phyloP scores from a whole-genome alignment of 2,888 invertebrate genomes.

The Drosophila cracens region DNA sequence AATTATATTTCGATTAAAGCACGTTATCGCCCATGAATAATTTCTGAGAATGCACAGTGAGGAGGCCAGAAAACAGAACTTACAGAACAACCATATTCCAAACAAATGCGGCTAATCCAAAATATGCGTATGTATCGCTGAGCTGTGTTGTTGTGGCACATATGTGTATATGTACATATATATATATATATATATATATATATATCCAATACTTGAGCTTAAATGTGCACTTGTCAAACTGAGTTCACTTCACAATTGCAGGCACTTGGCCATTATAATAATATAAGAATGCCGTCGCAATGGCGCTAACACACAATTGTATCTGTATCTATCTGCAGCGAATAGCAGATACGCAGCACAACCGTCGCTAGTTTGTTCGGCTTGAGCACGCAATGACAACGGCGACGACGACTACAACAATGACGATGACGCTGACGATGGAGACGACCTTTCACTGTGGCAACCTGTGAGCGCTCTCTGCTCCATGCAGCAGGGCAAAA shows the following conservation, averaged over 20 bases:
- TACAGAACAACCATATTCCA: constrained; percentile 83
- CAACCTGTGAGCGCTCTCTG: constrained; percentile 71
- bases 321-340: constrained; percentile 39
- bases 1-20: constrained; percentile 16
- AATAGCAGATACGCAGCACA: constrained; percentile 14
- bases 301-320: constrained; percentile 25
- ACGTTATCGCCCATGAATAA: constrained; percentile 31
- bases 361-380: constrained; percentile 56
- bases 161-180: background rate
- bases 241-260: constrained; percentile 42
- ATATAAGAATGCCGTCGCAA: constrained; percentile 34
- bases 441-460: constrained; percentile 74
- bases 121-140: constrained; percentile 3
- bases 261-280: constrained; percentile 49
- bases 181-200: background rate
- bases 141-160: background rate
- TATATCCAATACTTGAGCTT: constrained; percentile 35
- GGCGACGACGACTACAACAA: constrained; percentile 33
- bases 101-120: constrained; percentile 56
- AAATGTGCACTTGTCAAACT: constrained; percentile 24
- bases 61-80: constrained; percentile 54
- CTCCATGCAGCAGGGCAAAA: constrained; percentile 56
- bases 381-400: constrained; percentile 19
- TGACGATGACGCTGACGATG: constrained; percentile 28
- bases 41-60: background rate